These are phyloP conservation scores for Leuciscus idus DNA, from an alignment of 2,113 vertebrate species.

Conservation along the genomic window DNA sequence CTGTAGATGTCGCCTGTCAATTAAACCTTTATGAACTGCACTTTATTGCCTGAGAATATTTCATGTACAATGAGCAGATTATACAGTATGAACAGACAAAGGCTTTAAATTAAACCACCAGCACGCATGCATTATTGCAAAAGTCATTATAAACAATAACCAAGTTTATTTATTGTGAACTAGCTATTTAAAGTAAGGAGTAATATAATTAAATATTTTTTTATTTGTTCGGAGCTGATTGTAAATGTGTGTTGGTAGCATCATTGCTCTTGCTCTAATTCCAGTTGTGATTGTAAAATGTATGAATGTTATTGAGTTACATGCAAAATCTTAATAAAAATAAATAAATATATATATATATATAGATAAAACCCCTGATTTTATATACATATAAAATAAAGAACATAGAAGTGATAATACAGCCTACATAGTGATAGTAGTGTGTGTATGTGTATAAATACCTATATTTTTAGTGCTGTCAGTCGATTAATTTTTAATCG, in stretches of 20 bases:
- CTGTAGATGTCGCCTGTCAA: slow-evolving; percentile 61
- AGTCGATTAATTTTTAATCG: no score
- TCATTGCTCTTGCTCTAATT: background rate
- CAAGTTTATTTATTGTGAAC: background rate
- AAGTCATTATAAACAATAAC: slow-evolving; percentile 9
- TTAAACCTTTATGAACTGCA: slow-evolving; percentile 64
- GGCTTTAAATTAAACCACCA: background rate
- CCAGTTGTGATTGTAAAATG: background rate
- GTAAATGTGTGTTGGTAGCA: background rate
- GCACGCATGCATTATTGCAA: background rate
- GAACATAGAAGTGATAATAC: no score
- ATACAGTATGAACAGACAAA: background rate
- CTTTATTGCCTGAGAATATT: slow-evolving; percentile 14
- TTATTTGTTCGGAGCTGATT: background rate
- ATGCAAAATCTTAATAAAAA: background rate
- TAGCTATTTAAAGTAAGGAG: background rate
- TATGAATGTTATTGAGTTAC: background rate
- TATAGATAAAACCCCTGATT: no score
- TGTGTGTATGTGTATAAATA: no score
- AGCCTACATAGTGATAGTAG: no score
- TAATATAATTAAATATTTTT: background rate
- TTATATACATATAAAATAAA: no score
- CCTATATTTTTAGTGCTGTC: no score
- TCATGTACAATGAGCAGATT: slow-evolving; percentile 32
- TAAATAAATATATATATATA: no score